A percentile compares a stretch with the other conserved stretches of the same genome.
Conservation (phyloP, 2,888 invertebrate genomes). For the Aporophyla lueneburgensis region DNA sequence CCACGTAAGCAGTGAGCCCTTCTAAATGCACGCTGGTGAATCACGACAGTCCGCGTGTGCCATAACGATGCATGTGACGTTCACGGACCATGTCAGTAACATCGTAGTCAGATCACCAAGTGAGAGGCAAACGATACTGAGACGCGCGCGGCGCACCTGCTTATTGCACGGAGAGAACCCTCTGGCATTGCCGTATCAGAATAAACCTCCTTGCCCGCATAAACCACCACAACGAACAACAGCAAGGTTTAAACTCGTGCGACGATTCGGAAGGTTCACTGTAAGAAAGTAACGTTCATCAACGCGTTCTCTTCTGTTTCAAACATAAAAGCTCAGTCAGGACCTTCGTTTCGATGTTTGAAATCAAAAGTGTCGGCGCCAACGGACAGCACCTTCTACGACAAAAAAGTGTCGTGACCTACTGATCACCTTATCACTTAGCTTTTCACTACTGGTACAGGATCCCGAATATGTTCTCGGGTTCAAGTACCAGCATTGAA, state of each 20-base stretch:
- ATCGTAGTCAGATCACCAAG: constrained; percentile 85
- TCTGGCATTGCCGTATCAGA: constrained; percentile 54
- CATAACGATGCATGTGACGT: constrained; percentile 83
- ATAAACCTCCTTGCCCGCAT: constrained; percentile 45
- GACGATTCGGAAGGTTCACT: constrained; percentile 38
- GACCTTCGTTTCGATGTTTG: constrained; percentile 17
- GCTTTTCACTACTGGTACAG: constrained; percentile 23
- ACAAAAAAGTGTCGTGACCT: constrained; percentile 22
- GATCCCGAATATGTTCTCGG: constrained; percentile 25
- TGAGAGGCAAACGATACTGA: constrained; percentile 86
- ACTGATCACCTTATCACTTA: constrained; percentile 17
- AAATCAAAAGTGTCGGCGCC: constrained; percentile 33
- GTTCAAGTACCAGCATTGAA: constrained; percentile 13
- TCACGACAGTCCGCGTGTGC: constrained; percentile 79
- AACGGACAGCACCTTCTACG: constrained; percentile 21
- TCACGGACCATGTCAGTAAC: constrained; percentile 80
- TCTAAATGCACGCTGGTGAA: constrained; percentile 86
- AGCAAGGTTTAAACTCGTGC: constrained; percentile 48
- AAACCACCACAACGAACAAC: constrained; percentile 24
- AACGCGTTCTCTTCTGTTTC: constrained; percentile 42
- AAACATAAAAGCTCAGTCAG: constrained; percentile 31
- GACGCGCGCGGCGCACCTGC: constrained; percentile 82
- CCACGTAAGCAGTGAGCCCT: constrained; percentile 89
- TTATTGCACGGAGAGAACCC: constrained; percentile 42
- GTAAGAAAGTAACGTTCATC: constrained; percentile 40